These are phyloP conservation scores for Aplysina aerophoba DNA, from an alignment of 37 sponge, comb jelly and placozoan genomes.

Conservation along the genomic window DNA sequence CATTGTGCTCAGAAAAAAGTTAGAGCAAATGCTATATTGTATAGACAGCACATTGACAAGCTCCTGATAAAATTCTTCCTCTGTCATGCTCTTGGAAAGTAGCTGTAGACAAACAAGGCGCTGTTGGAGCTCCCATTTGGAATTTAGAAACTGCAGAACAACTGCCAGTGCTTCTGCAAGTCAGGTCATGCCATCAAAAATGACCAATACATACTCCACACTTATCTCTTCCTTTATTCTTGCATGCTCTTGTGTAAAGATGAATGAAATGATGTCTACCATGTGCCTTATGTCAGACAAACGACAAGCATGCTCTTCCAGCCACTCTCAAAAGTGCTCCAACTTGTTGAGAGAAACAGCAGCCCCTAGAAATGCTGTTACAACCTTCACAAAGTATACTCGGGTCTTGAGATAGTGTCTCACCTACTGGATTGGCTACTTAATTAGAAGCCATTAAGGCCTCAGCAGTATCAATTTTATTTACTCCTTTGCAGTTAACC, in stretches of 20 bases:
- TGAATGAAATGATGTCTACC: conserved; percentile 41
- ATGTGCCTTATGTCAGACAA: conserved; percentile 23
- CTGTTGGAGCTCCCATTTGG: conserved; percentile 36
- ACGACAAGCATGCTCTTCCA: conserved; percentile 42
- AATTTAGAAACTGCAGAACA: conserved; percentile 15
- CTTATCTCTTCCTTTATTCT: conserved; percentile 13
- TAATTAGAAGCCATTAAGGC: conserved; percentile 15
- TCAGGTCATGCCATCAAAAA: conserved; percentile 17
- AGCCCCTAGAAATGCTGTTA: conserved; percentile 43
- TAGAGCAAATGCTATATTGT: not conserved
- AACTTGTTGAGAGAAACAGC: conserved; percentile 40
- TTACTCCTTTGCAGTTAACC: not conserved
- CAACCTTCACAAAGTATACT: conserved; percentile 46
- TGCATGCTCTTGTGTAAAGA: conserved; percentile 25
- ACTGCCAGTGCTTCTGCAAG: conserved; percentile 36
- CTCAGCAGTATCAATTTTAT: conserved; percentile 30
- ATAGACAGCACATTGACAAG: conserved; percentile 16
- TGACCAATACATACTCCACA: conserved; percentile 34
- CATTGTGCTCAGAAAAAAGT: conserved; percentile 16
- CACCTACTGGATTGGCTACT: conserved; percentile 33
- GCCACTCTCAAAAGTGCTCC: conserved; percentile 29
- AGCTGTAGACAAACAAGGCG: conserved; percentile 6
- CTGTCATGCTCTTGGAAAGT: conserved; percentile 31
- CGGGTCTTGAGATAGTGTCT: conserved; percentile 30
- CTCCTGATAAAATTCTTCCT: conserved; percentile 25